Evolutionary conservation across 2,888 invertebrate genomes (phyloP), one percentile per base, ranked within the genome.

Genomic region (Teleiodes luculella): DNA sequence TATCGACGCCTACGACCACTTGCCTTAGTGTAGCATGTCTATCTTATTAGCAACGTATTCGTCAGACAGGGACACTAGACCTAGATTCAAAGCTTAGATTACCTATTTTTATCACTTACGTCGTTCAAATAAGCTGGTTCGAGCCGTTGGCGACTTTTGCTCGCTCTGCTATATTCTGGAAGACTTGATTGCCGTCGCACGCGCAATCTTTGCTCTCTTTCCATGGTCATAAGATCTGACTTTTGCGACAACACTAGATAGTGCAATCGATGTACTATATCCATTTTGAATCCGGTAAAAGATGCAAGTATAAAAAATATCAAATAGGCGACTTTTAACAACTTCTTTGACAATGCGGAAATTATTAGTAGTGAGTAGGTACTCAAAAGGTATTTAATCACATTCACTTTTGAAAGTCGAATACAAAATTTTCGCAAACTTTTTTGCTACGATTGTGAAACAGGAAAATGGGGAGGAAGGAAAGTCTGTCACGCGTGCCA

Each of bases 221-320:
- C 90, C 84, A 90, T 86, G 1, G 87, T 89, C 87, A 90, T 82
- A 57, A 90, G 70, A 67, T 90, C 90, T 18, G 88, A 88, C 64
- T 90, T 90, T 70, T 90, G 90, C 1, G 90, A 83, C 36, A 90
- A 67, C 65, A 90, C 89, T 59, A 90, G 73, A 65, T 90, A 90
- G 65, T 90, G 90, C 61, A 90, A 67, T 36, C 87, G 80, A 67
- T 90, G 90, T 57, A 90, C 87, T 62, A 90, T 74, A 78, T 90
- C 90, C 90, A 90, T 90, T 54, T 67, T 72, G 36, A 30, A 37
- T 36, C 28, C n/a, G 35, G 31, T 30, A 46, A 39, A 36, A 11
- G 28, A 43, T 46, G 43, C 13, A 24, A 24, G 24, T 24, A 24
- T 6, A 24, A 24, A 24, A 24, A 24, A 24, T 3, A 24, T 24